Base-by-base conservation (phyloP, 2,797 vertebrate genomes). In the Eulemur rubriventer region DNA sequence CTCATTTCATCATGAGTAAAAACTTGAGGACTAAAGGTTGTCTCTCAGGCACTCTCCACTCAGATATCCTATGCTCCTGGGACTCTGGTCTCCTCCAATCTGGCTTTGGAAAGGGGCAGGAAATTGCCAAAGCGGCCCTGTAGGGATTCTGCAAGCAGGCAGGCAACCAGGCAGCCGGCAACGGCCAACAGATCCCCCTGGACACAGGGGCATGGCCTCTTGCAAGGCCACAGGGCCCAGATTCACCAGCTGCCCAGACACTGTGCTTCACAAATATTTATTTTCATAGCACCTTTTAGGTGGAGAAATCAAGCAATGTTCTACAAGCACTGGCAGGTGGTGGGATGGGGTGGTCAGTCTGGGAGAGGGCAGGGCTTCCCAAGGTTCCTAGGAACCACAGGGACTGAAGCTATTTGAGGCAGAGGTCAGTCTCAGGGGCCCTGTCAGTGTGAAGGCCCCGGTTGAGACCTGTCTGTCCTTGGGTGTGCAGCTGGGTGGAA, bases 1-100 rank as follows among this genome's bases (percentile, higher is more conserved):
- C 86, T 85, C 16, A 3, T 91, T 70, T 86, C 80, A 46, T 82
- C 79, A 88, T 33, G n/a, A 61, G 69, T 61, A 82, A 81, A 81
- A 59, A 78, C 26, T 22, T 2, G 26, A 80, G n/a, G 69, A n/a
- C 55, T 59, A 43, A 43, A 48, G 9, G 75, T 46, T 17, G 10
- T 38, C 63, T 88, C 82, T 30, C 38, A 67, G 50, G 52, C 20
- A 22, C 59, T 52, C n/a, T 50, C 33, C 30, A 72, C 22, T 84
- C 17, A 28, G 61, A 48, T 1, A 0, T 50, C 20, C 52, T 48
- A 16, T 65, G 89, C n/a, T 69, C 41, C 48, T 18, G 14, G 30
- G 52, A 88, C 67, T 70, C 61, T 13, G 52, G 14, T 48, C 55
- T 65, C 52, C 63, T 69, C 87, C 35, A 38, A 18, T 35, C 38